A percentile compares a stretch with the other conserved stretches of the same genome.
These are phyloP conservation scores for Petrolisthes cinctipes DNA, from an alignment of 2,888 invertebrate genomes.

Conservation along the genomic window DNA sequence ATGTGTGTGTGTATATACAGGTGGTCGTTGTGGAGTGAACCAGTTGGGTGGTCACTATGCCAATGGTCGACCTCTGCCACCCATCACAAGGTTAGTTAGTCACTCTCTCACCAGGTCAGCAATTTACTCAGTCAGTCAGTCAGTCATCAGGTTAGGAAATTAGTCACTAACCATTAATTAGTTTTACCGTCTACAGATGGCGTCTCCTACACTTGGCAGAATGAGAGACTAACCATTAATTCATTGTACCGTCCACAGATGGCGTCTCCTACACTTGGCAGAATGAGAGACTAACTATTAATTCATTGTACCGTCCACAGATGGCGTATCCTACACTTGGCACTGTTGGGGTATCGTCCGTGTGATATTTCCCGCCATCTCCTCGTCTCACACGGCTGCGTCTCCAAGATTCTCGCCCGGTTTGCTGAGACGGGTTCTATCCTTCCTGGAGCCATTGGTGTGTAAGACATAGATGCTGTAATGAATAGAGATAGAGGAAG, in stretches of 20 bases:
- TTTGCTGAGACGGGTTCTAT: slow-evolving; percentile 65
- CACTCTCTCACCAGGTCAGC: too few relatives aligned
- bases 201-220: too few relatives aligned
- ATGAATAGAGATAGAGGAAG: too few relatives aligned
- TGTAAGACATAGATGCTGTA: neutral
- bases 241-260: too few relatives aligned
- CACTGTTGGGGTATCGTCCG: slow-evolving; percentile 72
- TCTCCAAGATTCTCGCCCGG: slow-evolving; percentile 91
- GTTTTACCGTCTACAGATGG: too few relatives aligned
- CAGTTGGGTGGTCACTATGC: slow-evolving; percentile 64
- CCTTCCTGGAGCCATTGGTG: slow-evolving; percentile 65
- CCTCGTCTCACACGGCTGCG: slow-evolving; percentile 96
- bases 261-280: too few relatives aligned
- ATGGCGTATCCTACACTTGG: slow-evolving; percentile 60
- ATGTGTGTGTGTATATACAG: slow-evolving; percentile 9
- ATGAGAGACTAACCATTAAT: too few relatives aligned
- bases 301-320: neutral
- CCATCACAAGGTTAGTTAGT: slow-evolving; percentile 29
- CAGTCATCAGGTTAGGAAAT: too few relatives aligned
- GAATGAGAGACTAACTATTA: too few relatives aligned
- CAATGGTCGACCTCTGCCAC: slow-evolving; percentile 62
- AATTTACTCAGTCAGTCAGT: too few relatives aligned
- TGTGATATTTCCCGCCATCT: slow-evolving; percentile 97
- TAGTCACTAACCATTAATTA: too few relatives aligned
- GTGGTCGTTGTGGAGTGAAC: slow-evolving; percentile 59